Percentiles rank a stretch among this genome's conserved stretches.
Conservation (phyloP, 1,140 invertebrate genomes). For the Akabosia matsudoensis region DNA sequence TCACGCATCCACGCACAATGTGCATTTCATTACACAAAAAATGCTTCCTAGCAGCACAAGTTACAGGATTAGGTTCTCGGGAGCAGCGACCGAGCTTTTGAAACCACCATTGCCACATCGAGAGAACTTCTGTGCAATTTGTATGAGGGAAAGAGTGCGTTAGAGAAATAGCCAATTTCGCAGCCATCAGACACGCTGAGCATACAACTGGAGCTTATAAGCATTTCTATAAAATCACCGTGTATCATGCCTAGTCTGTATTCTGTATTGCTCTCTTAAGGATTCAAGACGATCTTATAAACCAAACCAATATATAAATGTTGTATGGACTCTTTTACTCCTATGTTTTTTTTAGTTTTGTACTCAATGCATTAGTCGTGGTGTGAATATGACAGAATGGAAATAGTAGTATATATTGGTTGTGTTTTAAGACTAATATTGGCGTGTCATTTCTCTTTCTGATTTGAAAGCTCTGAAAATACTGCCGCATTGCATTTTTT, state of each 20-base stretch:
- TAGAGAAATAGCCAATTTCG: background rate
- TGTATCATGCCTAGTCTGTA: no score
- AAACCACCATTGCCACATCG: background rate
- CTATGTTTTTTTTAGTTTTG: no score
- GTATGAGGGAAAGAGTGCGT: background rate
- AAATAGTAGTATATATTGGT: no score
- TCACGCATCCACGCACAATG: background rate
- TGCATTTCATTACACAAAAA: background rate
- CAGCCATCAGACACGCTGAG: background rate
- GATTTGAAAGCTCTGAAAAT: background rate
- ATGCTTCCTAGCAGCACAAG: background rate
- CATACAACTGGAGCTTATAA: background rate
- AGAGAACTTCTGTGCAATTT: background rate
- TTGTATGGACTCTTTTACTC: no score
- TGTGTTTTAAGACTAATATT: background rate
- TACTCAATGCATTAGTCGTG: background rate
- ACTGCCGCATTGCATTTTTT: slow-evolving; percentile 11
- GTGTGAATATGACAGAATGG: background rate
- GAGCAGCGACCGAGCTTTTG: background rate
- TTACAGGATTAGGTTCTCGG: background rate
- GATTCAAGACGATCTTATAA: no score
- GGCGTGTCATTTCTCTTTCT: background rate
- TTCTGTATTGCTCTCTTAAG: no score
- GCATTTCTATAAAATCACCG: background rate
- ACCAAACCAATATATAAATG: no score